A percentile compares a stretch with the other conserved stretches of the same genome.
phyloP scores from a whole-genome alignment of 1,140 invertebrate genomes.

The Zophobas atratus region DNA sequence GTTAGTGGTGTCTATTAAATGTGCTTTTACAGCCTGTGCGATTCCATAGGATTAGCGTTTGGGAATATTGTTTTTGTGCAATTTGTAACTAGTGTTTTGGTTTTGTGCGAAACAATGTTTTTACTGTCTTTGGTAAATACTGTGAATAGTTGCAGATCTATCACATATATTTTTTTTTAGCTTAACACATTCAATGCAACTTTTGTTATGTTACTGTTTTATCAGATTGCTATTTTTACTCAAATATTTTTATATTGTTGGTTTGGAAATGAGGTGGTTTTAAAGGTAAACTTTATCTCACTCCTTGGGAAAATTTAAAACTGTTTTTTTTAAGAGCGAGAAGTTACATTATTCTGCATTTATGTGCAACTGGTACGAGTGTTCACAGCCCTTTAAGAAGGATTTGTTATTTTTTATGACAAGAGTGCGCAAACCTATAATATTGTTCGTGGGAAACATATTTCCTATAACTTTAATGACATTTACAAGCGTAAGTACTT shows the following conservation, averaged over 20 bases:
- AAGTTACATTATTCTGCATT: slow-evolving; percentile 10
- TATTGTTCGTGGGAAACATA: slow-evolving; percentile 17
- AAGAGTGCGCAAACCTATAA: slow-evolving; percentile 8
- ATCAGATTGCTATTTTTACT: slow-evolving; percentile 24
- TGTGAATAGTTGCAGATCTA: too few relatives aligned
- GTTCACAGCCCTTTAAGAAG: slow-evolving; percentile 22
- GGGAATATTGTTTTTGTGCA: slow-evolving; percentile 13
- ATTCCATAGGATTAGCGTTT: neutral
- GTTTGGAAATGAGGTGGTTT: slow-evolving; percentile 33
- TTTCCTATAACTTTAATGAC: slow-evolving; percentile 33
- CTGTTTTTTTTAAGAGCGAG: slow-evolving; percentile 15
- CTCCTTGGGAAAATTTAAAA: neutral
- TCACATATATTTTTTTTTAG: neutral
- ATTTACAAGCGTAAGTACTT: slow-evolving; percentile 39
- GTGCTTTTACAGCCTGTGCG: neutral
- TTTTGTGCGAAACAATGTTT: slow-evolving; percentile 35
- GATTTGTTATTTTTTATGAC: slow-evolving; percentile 42
- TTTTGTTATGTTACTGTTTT: slow-evolving; percentile 22
- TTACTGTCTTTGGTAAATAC: slow-evolving; percentile 14
- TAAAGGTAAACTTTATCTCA: slow-evolving; percentile 3
- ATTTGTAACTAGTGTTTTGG: slow-evolving; percentile 13
- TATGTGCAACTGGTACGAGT: slow-evolving; percentile 4
- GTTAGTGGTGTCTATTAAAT: neutral
- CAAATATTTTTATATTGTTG: slow-evolving; percentile 39
- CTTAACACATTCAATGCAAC: neutral